Base-by-base conservation (phyloP, 2,113 vertebrate species). In the Polypterus bichir region DNA sequence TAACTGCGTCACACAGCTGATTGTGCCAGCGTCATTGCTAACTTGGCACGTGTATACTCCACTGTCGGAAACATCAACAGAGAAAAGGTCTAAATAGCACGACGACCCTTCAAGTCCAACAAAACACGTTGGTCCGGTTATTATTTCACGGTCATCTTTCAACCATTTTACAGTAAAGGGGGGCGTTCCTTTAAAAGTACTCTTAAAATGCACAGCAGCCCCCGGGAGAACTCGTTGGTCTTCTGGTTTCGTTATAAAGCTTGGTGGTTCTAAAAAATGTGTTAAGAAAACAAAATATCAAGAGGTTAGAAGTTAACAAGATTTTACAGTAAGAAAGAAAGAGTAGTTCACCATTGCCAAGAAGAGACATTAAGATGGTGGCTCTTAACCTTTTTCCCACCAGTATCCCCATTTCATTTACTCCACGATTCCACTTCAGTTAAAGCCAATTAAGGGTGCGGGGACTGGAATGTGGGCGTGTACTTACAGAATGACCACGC, bases 91-190 rank as follows among this genome's bases (percentile, higher is more conserved):
- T 85, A 97, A 87, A 81, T 93, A 96, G 70, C 76, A 91, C 52
- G 89, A 78, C 63, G 82, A 85, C 47, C 88, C 91, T 72, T 98
- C 96, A 67, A 89, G 81, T 53, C 92, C 91, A 66, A 88, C 89
- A 76, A 94, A 93, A 76, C 91, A 98, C 46, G 84, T 85, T 54
- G 92, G 88, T 75, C 92, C 92, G 59, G 91, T 86, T 70, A 83
- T 80, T 77, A 98, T 88, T 79, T 98, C 92, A 9, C 86, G 76
- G 59, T 97, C 90, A 9, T 97, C 91, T 83, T 93, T 97, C 73
- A 97, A 92, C 96, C 96, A 98, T 73, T 91, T 97, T 69, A 97
- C 80, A 44, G 76, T 89, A 77, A 98, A 97, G 0, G 94, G 92
- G 6, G 91, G 88, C 3, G 93, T 96, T 84, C 96, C 96, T 75